These are phyloP conservation scores for Erebia ligea DNA, from an alignment of 2,888 invertebrate genomes.

Conservation along the genomic window DNA sequence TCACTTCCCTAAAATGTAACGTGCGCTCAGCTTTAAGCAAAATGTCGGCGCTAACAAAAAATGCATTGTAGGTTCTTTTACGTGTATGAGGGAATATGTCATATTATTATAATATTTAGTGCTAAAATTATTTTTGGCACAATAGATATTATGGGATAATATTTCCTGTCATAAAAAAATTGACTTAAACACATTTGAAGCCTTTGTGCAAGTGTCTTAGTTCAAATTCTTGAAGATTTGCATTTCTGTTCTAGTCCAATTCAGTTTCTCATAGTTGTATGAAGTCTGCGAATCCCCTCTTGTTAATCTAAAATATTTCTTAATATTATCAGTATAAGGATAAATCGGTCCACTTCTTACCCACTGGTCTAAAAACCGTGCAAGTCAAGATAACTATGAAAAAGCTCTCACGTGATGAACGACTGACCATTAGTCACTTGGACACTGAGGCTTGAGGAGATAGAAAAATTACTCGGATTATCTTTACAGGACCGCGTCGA, in stretches of 20 bases:
- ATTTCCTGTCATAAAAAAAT: no score
- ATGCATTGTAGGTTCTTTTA: not conserved
- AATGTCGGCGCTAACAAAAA: not conserved
- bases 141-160: no score
- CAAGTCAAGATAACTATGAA: constrained; percentile 33
- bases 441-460: constrained; percentile 48
- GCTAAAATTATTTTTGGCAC: not conserved
- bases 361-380: constrained; percentile 25
- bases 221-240: no score
- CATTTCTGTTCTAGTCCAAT: no score
- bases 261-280: no score
- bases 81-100: no score
- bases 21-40: not conserved
- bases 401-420: constrained; percentile 48
- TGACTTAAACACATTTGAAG: not conserved
- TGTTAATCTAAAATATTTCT: not conserved
- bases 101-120: not conserved
- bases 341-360: constrained; percentile 18
- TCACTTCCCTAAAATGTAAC: constrained; percentile 1
- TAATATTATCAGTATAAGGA: constrained; percentile 12
- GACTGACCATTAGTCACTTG: constrained; percentile 50
- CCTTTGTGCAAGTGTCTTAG: no score
- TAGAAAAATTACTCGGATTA: constrained; percentile 45
- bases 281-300: not conserved
- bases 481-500: constrained; percentile 42